phyloP scores from a whole-genome alignment of 2,888 invertebrate genomes.

The Phymatocera aterrima region DNA sequence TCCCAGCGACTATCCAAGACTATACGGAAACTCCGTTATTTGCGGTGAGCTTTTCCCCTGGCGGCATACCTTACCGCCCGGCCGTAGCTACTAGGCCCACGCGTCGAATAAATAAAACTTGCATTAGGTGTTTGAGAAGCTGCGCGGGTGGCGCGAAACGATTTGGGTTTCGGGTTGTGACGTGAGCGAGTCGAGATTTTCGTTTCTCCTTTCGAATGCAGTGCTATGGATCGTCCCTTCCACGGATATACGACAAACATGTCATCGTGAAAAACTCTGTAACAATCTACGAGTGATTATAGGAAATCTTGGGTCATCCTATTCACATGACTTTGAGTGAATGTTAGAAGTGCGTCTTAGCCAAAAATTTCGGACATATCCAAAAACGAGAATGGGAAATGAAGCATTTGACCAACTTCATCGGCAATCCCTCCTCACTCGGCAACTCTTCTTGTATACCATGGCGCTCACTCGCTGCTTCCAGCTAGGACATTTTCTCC shows the following conservation, averaged over 20 bases:
- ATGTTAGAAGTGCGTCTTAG: too few relatives aligned
- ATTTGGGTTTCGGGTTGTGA: background rate
- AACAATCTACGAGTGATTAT: too few relatives aligned
- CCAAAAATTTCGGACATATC: too few relatives aligned
- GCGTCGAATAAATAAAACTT: slow-evolving; percentile 57
- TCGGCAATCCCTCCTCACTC: background rate
- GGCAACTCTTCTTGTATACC: background rate
- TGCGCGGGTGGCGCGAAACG: background rate
- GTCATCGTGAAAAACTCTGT: too few relatives aligned
- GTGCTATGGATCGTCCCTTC: background rate
- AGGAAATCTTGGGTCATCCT: too few relatives aligned
- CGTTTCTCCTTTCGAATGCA: background rate
- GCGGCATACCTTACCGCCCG: slow-evolving; percentile 47
- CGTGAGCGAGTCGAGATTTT: background rate
- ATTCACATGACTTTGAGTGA: too few relatives aligned
- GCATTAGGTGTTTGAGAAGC: slow-evolving; percentile 45
- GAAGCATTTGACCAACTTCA: too few relatives aligned
- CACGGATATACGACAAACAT: too few relatives aligned
- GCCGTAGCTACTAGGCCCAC: slow-evolving; percentile 56
- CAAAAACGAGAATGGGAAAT: too few relatives aligned
- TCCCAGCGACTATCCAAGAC: slow-evolving; percentile 55
- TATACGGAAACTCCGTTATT: slow-evolving; percentile 56
- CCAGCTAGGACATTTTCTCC: background rate
- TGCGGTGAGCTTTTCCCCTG: slow-evolving; percentile 50
- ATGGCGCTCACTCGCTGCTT: background rate